phyloP scores from a whole-genome alignment of 2,888 invertebrate species.

The Macropis europaea region DNA sequence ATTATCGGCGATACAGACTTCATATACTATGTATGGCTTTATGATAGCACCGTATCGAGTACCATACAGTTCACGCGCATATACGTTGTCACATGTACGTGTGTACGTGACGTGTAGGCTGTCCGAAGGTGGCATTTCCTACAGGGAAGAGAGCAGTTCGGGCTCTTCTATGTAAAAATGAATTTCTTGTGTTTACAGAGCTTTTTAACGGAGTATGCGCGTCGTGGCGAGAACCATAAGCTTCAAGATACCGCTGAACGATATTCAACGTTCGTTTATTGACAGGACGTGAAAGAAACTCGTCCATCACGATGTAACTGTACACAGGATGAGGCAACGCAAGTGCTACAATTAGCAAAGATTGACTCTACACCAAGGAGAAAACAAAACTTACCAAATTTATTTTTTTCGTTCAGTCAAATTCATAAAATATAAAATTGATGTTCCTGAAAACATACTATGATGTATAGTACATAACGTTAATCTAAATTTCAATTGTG shows the following conservation, averaged over 20 bases:
- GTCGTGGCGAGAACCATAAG: not conserved
- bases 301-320: no score
- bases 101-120: constrained; percentile 35
- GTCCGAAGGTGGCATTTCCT: constrained; percentile 46
- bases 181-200: constrained; percentile 38
- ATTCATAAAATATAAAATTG: no score
- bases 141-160: constrained; percentile 30
- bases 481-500: no score
- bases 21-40: constrained; percentile 54
- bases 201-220: constrained; percentile 24
- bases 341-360: no score
- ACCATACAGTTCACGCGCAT: constrained; percentile 5
- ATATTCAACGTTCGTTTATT: constrained; percentile 3
- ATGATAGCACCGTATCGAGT: constrained; percentile 50
- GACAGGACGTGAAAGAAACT: not conserved
- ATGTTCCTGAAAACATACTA: no score
- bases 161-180: constrained; percentile 22
- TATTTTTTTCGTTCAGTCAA: no score
- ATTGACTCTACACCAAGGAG: no score
- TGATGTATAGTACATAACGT: no score
- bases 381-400: no score
- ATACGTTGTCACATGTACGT: not conserved
- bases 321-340: no score
- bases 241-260: not conserved
- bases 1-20: constrained; percentile 52